These are phyloP conservation scores for Periplaneta americana DNA, from an alignment of 1,140 invertebrate species.

Conservation along the genomic window DNA sequence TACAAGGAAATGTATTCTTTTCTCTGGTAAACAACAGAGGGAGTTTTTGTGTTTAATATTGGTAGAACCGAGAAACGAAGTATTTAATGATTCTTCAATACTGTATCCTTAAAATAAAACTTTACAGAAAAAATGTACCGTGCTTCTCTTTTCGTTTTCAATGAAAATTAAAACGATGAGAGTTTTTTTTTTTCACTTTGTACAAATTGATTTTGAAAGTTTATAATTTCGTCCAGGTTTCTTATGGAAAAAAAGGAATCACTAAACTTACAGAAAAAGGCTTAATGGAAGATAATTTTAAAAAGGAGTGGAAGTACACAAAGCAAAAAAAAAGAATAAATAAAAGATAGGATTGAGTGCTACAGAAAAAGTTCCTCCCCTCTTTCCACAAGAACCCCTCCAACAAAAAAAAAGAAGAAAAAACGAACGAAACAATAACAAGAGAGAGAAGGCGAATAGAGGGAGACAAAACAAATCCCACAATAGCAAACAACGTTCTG, in stretches of 20 bases:
- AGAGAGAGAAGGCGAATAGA: background rate
- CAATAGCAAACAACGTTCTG: background rate
- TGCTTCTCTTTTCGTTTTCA: background rate
- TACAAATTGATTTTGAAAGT: background rate
- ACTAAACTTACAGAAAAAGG: background rate
- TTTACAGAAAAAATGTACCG: background rate
- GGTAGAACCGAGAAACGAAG: background rate
- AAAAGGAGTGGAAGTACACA: background rate
- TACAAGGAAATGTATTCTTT: background rate
- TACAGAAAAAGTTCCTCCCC: background rate
- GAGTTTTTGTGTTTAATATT: background rate
- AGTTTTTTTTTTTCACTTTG: background rate
- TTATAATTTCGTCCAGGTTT: background rate
- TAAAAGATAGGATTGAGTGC: background rate
- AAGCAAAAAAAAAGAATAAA: background rate
- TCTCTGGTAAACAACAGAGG: background rate
- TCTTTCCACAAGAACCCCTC: background rate
- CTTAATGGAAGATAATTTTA: background rate
- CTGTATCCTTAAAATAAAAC: background rate
- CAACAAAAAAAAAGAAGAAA: background rate
- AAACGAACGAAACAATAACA: background rate
- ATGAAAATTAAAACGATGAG: background rate
- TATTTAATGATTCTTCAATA: background rate
- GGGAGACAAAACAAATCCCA: background rate
- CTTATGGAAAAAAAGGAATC: background rate